Conservation (phyloP, 2,797 vertebrate species). For the Macrochelys suwanniensis region DNA sequence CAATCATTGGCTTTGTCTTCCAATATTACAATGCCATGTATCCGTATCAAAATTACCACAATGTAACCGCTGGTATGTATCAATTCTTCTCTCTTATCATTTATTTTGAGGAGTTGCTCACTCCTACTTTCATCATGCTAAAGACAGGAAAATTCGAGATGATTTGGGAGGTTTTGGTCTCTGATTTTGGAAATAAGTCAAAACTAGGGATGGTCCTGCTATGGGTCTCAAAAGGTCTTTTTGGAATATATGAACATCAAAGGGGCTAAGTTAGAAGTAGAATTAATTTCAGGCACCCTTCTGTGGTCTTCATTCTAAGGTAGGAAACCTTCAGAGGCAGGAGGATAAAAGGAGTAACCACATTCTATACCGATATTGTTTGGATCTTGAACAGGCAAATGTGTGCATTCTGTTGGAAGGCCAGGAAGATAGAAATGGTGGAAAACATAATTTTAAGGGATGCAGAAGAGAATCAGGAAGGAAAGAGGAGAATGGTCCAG, state of each 20-base stretch:
- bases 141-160: not conserved
- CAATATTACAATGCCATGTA: not conserved
- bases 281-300: not conserved
- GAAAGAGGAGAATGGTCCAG: not conserved
- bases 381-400: not conserved
- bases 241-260: not conserved
- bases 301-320: not conserved
- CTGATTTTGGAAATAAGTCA: not conserved
- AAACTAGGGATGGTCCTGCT: slow-evolving; percentile 1
- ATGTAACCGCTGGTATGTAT: not conserved
- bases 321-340: not conserved
- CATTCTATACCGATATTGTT: not conserved
- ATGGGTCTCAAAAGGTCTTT: not conserved
- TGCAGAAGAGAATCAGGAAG: not conserved
- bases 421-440: not conserved
- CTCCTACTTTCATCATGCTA: not conserved
- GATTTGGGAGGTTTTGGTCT: not conserved
- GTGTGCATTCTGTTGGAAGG: not conserved
- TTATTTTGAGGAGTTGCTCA: not conserved
- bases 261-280: not conserved
- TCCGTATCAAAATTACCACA: rapidly evolving
- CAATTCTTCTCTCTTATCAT: rapidly evolving
- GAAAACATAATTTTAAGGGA: not conserved
- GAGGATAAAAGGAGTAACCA: not conserved
- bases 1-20: not conserved